Evolutionary conservation across 2,888 invertebrate genomes (phyloP).

Genomic region (Tholera decimalis): DNA sequence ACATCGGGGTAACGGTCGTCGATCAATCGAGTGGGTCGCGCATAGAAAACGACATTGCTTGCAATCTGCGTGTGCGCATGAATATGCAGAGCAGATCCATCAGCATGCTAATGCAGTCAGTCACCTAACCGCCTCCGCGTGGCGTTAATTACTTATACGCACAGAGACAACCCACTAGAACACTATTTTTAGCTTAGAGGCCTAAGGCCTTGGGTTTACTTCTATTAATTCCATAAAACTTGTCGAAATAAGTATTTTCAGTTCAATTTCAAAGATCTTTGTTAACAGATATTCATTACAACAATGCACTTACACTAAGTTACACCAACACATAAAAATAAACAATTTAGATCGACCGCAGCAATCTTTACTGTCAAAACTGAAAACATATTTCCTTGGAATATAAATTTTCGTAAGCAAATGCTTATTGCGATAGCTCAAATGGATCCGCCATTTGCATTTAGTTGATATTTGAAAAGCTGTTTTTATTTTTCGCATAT

Average conservation of each 20-base stretch:
- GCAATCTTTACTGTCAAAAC: not conserved
- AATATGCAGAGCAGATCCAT: slow-evolving; percentile 77
- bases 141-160: slow-evolving; percentile 66
- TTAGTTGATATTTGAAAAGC: not conserved
- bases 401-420: not conserved
- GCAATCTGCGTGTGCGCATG: slow-evolving; percentile 67
- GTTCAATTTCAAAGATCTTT: no score
- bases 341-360: no score
- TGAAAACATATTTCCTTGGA: not conserved
- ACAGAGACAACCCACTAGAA: slow-evolving; percentile 36
- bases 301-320: no score
- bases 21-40: slow-evolving; percentile 65
- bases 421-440: slow-evolving; percentile 19
- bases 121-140: slow-evolving; percentile 65
- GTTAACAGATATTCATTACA: no score
- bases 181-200: slow-evolving; percentile 7
- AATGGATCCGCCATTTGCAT: slow-evolving; percentile 32
- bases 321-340: no score
- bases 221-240: not conserved
- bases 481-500: slow-evolving; percentile 1
- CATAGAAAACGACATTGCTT: slow-evolving; percentile 65
- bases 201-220: not conserved
- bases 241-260: no score
- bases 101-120: slow-evolving; percentile 75
- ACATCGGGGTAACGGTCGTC: slow-evolving; percentile 60